Base-by-base conservation (phyloP, 92 coral and sea anemone species). In the Porites lobata region DNA sequence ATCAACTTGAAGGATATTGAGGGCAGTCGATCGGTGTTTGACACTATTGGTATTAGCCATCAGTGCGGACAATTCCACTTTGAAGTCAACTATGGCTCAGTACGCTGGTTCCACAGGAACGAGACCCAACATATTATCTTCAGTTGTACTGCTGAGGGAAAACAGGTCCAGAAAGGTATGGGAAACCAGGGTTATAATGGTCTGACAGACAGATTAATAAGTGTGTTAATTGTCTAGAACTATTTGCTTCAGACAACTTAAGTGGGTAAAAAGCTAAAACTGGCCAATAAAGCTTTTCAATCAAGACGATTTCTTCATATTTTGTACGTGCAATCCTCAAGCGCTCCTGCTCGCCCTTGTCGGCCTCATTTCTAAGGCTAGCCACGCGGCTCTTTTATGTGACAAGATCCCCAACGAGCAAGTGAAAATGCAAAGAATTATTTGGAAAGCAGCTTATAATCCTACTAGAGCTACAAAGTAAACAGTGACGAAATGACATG, bases 41-140 rank as follows among this genome's bases (percentile, higher is more conserved):
- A 98, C 56, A 98, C 99, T 24, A 98, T 98, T 80, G 99, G 99
- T 7, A 86, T 89, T 65, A 92, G 93, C 13, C 99, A 98, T 59
- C 87, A 79, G n/a, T 96, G 98, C 65, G 99, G 99, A 1, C 99
- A 98, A 79, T 98, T 92, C 77, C 99, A 98, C 90, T 95, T 98
- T 71, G 99, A 98, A 66, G 93, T 96, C 9, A 95, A 92, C 89
- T 94, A 98, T 61, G 99, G 99, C 20, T 89, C 86, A 26, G 93
- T 98, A 18, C 98, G 99, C 69, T 98, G 98, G 98, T 98, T 98
- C 83, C 99, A 98, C 81, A 94, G 99, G 29, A 98, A 98, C 82
- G 98, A 96, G 83, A 92, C 96, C 18, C 99, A 97, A 53, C 86
- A 76, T 53, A 98, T 98, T 47, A 90, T 95, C 86, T 95, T 95